A percentile compares a stretch with the other conserved stretches of the same genome.
These are phyloP conservation scores for Drosophila watanabei DNA, from an alignment of 1,140 invertebrate species.

Conservation along the genomic window DNA sequence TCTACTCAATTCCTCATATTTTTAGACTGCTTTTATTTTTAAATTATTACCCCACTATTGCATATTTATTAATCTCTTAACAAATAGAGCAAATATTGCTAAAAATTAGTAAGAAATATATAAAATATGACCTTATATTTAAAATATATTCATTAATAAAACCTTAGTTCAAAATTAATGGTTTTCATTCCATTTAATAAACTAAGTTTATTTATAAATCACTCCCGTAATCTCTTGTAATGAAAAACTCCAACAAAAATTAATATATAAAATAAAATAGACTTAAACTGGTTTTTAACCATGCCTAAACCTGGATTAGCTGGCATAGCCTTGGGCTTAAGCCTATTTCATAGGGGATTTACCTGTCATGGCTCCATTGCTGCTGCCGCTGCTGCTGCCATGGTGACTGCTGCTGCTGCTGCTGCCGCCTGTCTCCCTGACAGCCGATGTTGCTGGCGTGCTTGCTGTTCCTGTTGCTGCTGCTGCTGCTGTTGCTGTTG, in stretches of 20 bases:
- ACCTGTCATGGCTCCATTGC: conserved; percentile 82
- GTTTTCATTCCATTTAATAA: background rate
- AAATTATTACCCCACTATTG: no score
- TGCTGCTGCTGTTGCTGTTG: conserved; percentile 22
- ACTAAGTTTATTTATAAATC: background rate
- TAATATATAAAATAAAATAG: background rate
- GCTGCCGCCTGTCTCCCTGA: background rate
- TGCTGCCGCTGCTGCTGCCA: conserved; percentile 40
- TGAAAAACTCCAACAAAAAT: background rate
- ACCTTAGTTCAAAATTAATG: background rate
- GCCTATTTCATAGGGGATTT: background rate
- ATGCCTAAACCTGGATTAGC: background rate
- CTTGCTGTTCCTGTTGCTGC: background rate
- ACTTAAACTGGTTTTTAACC: background rate
- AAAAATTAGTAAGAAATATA: background rate
- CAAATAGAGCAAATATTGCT: background rate
- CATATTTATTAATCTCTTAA: background rate
- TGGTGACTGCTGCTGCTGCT: conserved; percentile 30
- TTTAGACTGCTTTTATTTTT: background rate
- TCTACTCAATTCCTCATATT: background rate
- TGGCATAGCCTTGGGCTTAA: background rate
- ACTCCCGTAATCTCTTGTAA: background rate
- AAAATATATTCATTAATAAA: no score
- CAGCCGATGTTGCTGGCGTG: background rate
- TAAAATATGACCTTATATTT: no score